Evolutionary conservation across 1,140 invertebrate genomes (phyloP), one percentile per base, ranked within the genome.

Genomic region (Melitaea cinxia): DNA sequence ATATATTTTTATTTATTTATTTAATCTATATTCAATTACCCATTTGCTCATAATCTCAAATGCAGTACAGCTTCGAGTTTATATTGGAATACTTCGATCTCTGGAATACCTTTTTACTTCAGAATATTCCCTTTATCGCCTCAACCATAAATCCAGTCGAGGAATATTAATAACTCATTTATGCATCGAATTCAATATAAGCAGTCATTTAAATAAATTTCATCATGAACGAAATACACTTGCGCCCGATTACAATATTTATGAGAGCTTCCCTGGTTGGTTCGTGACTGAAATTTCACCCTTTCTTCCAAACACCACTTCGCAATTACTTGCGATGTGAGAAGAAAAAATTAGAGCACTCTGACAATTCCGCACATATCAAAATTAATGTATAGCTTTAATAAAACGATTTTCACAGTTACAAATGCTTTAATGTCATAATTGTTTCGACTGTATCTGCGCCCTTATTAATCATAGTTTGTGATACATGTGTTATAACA

Each of bases 241-340:
- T 67, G 62, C 62, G 56, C 54, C 60, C 67, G 77, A 85, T 85
- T 85, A 85, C 75, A 85, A 85, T 85, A 85, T 85, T 85, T 85
- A 85, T 85, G 83, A 85, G 79, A 19, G 28, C 59, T 71, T 70
- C 68, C 70, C 70, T 73, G 75, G 68, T 75, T 70, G 53, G 73
- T 64, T 68, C 79, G 79, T 85, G 82, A 79, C 78, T 85, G 63
- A 83, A 85, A 80, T 85, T 81, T 78, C 67, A 81, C 76, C 80
- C 79, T 79, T 85, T 85, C 77, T 80, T 73, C 60, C 68, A 63
- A 65, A 61, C 64, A 72, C 55, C 60, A 68, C 66, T 75, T 66
- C 64, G 53, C 73, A 76, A 81, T 81, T 78, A 80, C 62, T 70
- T 47, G 0, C 45, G 71, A 81, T 60, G 37, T 56, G 33, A 3